Evolutionary conservation across 2,113 vertebrate genomes (phyloP).

Genomic region (Plestiodon gilberti): DNA sequence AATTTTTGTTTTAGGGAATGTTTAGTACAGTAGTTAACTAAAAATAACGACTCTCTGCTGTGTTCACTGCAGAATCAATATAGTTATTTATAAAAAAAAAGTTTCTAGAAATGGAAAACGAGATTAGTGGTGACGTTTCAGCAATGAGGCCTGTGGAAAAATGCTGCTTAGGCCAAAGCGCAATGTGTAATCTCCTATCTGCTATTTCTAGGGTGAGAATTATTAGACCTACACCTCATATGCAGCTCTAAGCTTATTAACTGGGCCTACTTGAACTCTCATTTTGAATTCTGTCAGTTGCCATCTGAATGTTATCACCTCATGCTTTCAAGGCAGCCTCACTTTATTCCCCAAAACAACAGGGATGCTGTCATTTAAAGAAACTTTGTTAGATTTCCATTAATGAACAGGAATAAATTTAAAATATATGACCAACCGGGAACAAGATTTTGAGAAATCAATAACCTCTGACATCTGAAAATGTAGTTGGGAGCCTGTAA

Average conservation of each 20-base stretch:
- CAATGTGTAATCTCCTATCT: constrained; percentile 61
- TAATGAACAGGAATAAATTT: no score
- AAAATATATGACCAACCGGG: no score
- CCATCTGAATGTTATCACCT: constrained; percentile 52
- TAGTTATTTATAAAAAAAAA: constrained; percentile 72
- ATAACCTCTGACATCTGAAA: no score
- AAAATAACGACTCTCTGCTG: constrained; percentile 53
- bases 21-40: constrained; percentile 59
- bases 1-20: constrained; percentile 47
- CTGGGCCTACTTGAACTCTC: constrained; percentile 55
- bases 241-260: constrained; percentile 65
- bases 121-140: constrained; percentile 64
- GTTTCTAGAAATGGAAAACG: constrained; percentile 70
- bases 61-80: constrained; percentile 63
- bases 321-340: not conserved
- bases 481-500: no score
- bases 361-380: constrained; percentile 12
- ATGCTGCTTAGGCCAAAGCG: constrained; percentile 56
- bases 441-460: no score
- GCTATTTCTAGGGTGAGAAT: constrained; percentile 69
- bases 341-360: constrained; percentile 36
- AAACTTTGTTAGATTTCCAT: not conserved
- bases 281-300: constrained; percentile 61
- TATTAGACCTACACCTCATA: constrained; percentile 68
- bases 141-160: constrained; percentile 65